Conservation (phyloP, 2,797 vertebrate genomes). For the Syngnathus acus region DNA sequence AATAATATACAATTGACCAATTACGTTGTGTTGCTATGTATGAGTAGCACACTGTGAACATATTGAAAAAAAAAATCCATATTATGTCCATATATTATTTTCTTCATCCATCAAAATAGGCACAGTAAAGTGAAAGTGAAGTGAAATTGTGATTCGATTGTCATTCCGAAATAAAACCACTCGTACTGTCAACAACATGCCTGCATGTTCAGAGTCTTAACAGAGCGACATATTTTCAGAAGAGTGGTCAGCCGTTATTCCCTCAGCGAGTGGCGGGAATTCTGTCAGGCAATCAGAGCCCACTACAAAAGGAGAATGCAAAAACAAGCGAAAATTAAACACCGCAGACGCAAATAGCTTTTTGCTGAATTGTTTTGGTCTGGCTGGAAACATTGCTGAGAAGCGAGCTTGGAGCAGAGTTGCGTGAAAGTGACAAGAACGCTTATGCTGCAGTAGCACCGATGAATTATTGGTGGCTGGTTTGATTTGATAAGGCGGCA, state of each 20-base stretch:
- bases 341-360: constrained; percentile 51
- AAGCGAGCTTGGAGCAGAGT: constrained; percentile 44
- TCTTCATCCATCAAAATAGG: not conserved
- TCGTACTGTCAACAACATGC: constrained; percentile 18
- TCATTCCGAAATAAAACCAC: constrained; percentile 12
- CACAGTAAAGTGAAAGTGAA: not conserved
- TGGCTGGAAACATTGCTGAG: constrained; percentile 42
- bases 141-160: not conserved
- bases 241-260: constrained; percentile 29
- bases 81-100: not conserved
- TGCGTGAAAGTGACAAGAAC: constrained; percentile 29
- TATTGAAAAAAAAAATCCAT: not conserved
- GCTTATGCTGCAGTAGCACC: constrained; percentile 18
- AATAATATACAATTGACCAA: constrained; percentile 8
- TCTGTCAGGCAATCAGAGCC: constrained; percentile 52
- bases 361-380: constrained; percentile 61
- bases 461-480: constrained; percentile 25
- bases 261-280: constrained; percentile 32
- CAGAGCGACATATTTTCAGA: constrained; percentile 31
- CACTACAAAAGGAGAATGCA: constrained; percentile 45
- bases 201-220: constrained; percentile 22
- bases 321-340: constrained; percentile 59
- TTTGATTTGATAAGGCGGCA: constrained; percentile 14
- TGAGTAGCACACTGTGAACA: not conserved
- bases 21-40: not conserved